phyloP scores from a whole-genome alignment of 1,140 invertebrate genomes.

The Conopomorpha cramerella region DNA sequence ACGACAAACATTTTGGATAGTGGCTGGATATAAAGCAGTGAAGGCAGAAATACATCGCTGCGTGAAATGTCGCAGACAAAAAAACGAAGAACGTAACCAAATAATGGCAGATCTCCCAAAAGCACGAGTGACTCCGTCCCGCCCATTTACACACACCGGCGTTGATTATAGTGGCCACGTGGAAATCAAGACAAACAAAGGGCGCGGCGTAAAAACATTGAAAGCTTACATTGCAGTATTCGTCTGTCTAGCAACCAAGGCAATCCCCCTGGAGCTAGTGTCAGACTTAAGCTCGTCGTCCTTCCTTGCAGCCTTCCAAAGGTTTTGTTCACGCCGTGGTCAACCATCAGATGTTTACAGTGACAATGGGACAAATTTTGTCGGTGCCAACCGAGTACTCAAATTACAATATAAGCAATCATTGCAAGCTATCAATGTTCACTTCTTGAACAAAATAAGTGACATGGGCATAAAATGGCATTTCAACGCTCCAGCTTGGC shows the following conservation, averaged over 20 bases:
- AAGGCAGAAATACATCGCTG: not conserved
- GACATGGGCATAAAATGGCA: too few relatives aligned
- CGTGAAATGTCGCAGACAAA: not conserved
- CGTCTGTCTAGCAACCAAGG: slow-evolving; percentile 17
- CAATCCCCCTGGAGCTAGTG: slow-evolving; percentile 21
- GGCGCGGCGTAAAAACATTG: slow-evolving; percentile 4
- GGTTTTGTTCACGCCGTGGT: slow-evolving; percentile 22
- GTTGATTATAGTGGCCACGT: slow-evolving; percentile 31
- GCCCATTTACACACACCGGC: slow-evolving; percentile 16
- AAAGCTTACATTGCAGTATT: slow-evolving; percentile 15
- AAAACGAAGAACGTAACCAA: slow-evolving; percentile 2
- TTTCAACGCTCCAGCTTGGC: too few relatives aligned
- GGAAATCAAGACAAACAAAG: slow-evolving; percentile 6
- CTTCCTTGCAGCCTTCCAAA: slow-evolving; percentile 17
- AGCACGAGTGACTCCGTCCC: slow-evolving; percentile 11
- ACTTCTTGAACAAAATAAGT: too few relatives aligned
- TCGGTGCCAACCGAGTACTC: too few relatives aligned
- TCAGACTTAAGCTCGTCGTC: slow-evolving; percentile 12
- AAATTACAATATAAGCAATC: too few relatives aligned
- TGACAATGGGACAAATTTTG: slow-evolving; percentile 33
- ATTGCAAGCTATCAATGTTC: too few relatives aligned
- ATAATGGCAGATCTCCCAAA: slow-evolving; percentile 29
- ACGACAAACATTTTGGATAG: not conserved
- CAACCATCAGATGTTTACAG: slow-evolving; percentile 4
- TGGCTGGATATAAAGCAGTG: not conserved